Evolutionary conservation across 2,797 vertebrate genomes (phyloP).

Genomic region (Betta splendens): DNA sequence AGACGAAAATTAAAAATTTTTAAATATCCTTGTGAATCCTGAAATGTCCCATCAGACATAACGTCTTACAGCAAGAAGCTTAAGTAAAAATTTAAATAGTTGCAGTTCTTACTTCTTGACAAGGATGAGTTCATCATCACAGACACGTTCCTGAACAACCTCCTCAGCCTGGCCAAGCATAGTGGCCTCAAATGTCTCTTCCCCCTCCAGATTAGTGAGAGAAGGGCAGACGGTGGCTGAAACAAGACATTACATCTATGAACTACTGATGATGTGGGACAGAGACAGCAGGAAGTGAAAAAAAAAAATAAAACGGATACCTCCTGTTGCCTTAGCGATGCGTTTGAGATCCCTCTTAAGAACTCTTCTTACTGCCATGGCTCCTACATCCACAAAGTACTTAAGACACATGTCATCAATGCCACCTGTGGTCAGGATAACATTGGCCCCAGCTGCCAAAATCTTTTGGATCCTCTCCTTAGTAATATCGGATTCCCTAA

Average conservation of each 20-base stretch:
- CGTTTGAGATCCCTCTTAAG: conserved; percentile 94
- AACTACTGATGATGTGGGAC: not conserved
- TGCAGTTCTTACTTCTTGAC: conserved; percentile 90
- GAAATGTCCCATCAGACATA: not conserved
- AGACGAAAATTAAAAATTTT: not conserved
- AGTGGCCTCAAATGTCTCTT: conserved; percentile 92
- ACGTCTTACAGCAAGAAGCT: not conserved
- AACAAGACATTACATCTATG: conserved; percentile 17
- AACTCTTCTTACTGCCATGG: conserved; percentile 95
- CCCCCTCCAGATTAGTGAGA: conserved; percentile 96
- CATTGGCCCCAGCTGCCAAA: conserved; percentile 90
- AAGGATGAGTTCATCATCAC: conserved; percentile 96
- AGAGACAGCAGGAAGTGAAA: not conserved
- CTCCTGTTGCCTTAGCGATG: conserved; percentile 95
- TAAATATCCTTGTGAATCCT: too few relatives aligned
- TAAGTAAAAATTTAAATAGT: not conserved
- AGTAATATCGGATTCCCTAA: conserved; percentile 95
- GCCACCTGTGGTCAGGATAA: conserved; percentile 93
- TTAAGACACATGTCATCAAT: conserved; percentile 99
- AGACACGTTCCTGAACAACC: conserved; percentile 94
- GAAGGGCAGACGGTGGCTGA: conserved; percentile 90
- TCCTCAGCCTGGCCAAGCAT: conserved; percentile 97
- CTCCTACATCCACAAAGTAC: conserved; percentile 94
- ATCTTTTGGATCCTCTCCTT: conserved; percentile 98
- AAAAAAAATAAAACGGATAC: too few relatives aligned